Base-by-base conservation (phyloP, 2,113 vertebrate genomes). In the Takifugu bimaculatus region DNA sequence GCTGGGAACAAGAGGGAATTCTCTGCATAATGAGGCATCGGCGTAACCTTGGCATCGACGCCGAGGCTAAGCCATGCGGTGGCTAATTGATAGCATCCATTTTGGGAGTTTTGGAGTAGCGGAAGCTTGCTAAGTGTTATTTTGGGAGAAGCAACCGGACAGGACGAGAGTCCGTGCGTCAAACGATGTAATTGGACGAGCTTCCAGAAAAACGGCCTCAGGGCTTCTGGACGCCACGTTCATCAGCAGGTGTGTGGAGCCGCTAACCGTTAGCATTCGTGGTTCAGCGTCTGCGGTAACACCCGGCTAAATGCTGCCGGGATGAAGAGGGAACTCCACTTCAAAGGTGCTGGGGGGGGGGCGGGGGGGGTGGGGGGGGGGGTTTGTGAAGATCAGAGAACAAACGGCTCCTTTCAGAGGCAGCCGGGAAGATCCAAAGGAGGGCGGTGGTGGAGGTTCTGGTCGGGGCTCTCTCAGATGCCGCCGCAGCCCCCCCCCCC, bases 231-330 rank as follows among this genome's bases (percentile, higher is more conserved):
- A 20, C 20, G 6, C 42, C 42, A 43, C 6, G 42, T 43, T 43
- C 13, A 65, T 78, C 77, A 81, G 72, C 26, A 35, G 68, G 62
- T 62, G 72, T 74, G 81, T 90, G 77, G 88, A 90, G 85, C 86
- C 87, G 88, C 87, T 86, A 88, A 74, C 69, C 82, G 75, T 53
- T 13, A 29, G 77, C 75, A 89, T 89, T 84, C 81, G 20, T 75
- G 81, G 75, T 85, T 88, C 81, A 83, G 83, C 75, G 80, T 75
- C 74, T 83, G 81, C 82, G 75, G 79, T 85, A 83, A 85, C 72
- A 71, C 64, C 58, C 63, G 6, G 77, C 74, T 80, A 80, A 88
- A 85, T 26, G 66, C 76, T 80, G 65, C 74, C 70, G 67, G 73
- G 81, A 74, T 73, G 56, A 11, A 58, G 66, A 70, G 68, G 59